A percentile compares a stretch with the other conserved stretches of the same genome.
These are phyloP conservation scores for Zaprionus capensis DNA, from an alignment of 1,140 invertebrate species.

Conservation along the genomic window DNA sequence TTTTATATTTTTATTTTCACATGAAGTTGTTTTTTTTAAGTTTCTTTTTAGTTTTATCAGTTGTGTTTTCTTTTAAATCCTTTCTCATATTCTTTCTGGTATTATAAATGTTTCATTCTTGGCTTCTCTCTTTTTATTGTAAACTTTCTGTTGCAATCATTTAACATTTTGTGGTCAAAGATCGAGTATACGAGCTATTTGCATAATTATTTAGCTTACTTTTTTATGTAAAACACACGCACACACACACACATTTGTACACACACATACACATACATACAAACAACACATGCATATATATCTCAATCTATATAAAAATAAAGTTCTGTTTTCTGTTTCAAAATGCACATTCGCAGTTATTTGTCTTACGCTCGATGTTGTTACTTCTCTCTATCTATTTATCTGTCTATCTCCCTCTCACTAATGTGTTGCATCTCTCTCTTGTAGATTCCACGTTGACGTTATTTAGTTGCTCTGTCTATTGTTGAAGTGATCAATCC, in stretches of 20 bases:
- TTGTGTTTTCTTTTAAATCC: slow-evolving; percentile 31
- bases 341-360: slow-evolving; percentile 53
- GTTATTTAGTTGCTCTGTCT: slow-evolving; percentile 38
- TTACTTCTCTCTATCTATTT: background rate
- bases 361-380: slow-evolving; percentile 17
- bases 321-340: slow-evolving; percentile 81
- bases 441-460: slow-evolving; percentile 51
- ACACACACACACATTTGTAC: slow-evolving; percentile 32
- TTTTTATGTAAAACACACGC: slow-evolving; percentile 63
- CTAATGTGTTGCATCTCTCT: background rate
- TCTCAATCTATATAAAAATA: slow-evolving; percentile 66
- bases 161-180: slow-evolving; percentile 53
- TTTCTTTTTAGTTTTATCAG: slow-evolving; percentile 38
- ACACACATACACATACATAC: slow-evolving; percentile 37
- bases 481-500: slow-evolving; percentile 11
- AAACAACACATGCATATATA: slow-evolving; percentile 21
- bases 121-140: slow-evolving; percentile 33
- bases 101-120: slow-evolving; percentile 34
- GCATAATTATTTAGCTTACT: slow-evolving; percentile 50
- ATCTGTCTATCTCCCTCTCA: background rate
- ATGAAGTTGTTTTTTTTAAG: slow-evolving; percentile 49
- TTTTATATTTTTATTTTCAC: slow-evolving; percentile 24
- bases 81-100: slow-evolving; percentile 34
- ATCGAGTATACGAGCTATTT: slow-evolving; percentile 33
- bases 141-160: slow-evolving; percentile 61